A percentile compares a stretch with the other conserved stretches of the same genome.
Evolutionary conservation across 2,888 invertebrate genomes (phyloP).

Genomic region (Stenotaenia linearis): DNA sequence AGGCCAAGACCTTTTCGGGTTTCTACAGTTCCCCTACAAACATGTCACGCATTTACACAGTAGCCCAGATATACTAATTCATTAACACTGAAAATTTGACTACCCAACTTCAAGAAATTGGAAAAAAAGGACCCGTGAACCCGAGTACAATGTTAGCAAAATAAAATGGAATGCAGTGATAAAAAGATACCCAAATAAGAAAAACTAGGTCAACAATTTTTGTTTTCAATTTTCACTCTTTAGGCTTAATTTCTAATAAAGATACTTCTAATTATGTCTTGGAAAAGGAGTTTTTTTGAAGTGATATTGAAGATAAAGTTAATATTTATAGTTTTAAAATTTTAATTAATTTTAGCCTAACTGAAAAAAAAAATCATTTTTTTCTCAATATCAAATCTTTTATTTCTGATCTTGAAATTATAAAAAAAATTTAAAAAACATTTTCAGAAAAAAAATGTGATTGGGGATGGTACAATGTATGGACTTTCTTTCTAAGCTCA

Average conservation of each 20-base stretch:
- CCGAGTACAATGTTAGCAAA: background rate
- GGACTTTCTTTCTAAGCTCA: constrained; percentile 17
- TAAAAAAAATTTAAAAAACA: too few species aligned
- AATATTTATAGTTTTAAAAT: too few species aligned
- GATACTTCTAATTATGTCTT: too few species aligned
- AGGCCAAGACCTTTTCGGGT: background rate
- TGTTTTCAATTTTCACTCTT: too few species aligned
- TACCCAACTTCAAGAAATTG: too few species aligned
- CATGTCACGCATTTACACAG: background rate
- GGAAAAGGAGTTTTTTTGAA: too few species aligned
- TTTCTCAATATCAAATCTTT: too few species aligned
- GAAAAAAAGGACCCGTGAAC: background rate
- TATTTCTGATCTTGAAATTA: too few species aligned
- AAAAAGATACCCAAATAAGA: background rate
- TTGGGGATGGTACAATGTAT: background rate
- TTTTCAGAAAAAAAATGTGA: background rate
- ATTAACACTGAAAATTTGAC: background rate
- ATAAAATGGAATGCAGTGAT: background rate
- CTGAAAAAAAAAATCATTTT: too few species aligned
- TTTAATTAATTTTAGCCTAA: too few species aligned
- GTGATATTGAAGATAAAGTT: too few species aligned
- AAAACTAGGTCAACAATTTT: background rate
- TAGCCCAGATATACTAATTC: background rate
- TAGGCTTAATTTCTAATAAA: too few species aligned
- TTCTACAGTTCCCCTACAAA: background rate